phyloP scores from a whole-genome alignment of 2,888 invertebrate species.

The Cryptus armator region DNA sequence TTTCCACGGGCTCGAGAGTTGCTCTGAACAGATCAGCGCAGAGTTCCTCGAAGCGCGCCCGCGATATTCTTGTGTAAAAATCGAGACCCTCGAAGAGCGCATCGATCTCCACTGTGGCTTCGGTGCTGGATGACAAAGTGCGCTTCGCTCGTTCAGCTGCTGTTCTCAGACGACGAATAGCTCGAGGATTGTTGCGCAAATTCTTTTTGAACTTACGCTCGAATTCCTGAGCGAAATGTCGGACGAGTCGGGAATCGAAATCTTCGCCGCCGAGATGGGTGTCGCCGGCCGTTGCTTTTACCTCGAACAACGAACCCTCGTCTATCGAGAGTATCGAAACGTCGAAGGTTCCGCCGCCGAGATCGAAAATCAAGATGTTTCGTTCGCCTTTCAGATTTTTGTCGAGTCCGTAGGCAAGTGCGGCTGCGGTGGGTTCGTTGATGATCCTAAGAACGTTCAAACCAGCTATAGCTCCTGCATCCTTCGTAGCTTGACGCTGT shows the following conservation, averaged over 20 bases:
- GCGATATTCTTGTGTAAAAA: conserved; percentile 97
- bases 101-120: conserved; percentile 97
- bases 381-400: conserved; percentile 89
- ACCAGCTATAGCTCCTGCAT: conserved; percentile 89
- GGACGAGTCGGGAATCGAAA: conserved; percentile 96
- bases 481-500: conserved; percentile 90
- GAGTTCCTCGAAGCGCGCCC: conserved; percentile 98
- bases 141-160: conserved; percentile 96
- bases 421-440: conserved; percentile 88
- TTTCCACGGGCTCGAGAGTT: conserved; percentile 98
- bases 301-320: conserved; percentile 91
- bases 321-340: conserved; percentile 92
- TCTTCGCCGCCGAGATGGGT: conserved; percentile 95
- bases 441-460: conserved; percentile 89
- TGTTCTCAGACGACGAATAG: conserved; percentile 95
- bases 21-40: conserved; percentile 98
- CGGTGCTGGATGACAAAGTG: conserved; percentile 94
- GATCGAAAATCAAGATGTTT: conserved; percentile 89
- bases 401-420: conserved; percentile 90
- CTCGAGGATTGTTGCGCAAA: conserved; percentile 94
- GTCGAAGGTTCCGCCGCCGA: conserved; percentile 86
- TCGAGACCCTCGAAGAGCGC: conserved; percentile 98
- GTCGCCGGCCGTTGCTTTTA: conserved; percentile 93
- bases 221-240: conserved; percentile 96
- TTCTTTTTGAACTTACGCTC: conserved; percentile 97